phyloP scores from a whole-genome alignment of 2,797 vertebrate species.

The Megalops cyprinoides region DNA sequence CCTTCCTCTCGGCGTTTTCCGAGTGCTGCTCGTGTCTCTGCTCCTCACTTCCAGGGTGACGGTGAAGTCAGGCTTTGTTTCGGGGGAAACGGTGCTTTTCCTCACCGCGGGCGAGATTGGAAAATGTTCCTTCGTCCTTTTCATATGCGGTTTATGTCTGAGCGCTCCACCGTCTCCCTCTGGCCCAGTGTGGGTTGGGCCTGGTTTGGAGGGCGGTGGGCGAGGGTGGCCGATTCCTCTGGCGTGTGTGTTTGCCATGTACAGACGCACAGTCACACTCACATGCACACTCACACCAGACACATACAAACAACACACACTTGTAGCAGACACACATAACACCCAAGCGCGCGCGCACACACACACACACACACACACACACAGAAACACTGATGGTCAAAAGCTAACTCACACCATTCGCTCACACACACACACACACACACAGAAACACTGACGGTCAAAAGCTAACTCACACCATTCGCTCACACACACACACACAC shows the following conservation, averaged over 20 bases:
- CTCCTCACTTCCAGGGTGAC: conserved; percentile 4
- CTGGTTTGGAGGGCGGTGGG: background rate
- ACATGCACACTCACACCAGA: background rate
- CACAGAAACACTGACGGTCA: background rate
- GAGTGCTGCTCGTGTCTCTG: background rate
- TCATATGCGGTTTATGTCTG: conserved; percentile 39
- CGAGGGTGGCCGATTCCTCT: background rate
- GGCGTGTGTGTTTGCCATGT: background rate
- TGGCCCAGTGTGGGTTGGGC: conserved; percentile 12
- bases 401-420: too few relatives aligned
- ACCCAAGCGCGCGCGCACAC: background rate
- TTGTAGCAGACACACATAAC: background rate
- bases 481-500: background rate
- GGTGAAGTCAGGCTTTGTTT: background rate
- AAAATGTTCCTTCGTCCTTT: conserved; percentile 27
- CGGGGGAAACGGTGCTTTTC: background rate
- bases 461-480: too few relatives aligned
- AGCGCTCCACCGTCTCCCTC: conserved; percentile 28
- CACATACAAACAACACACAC: background rate
- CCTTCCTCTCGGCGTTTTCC: background rate
- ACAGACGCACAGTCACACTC: background rate
- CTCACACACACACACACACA: background rate
- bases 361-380: background rate
- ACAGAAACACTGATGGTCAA: too few relatives aligned
- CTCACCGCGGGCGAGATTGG: conserved; percentile 38